Evolutionary conservation across 2,113 vertebrate genomes (phyloP).

Genomic region (Paradisaea rubra): DNA sequence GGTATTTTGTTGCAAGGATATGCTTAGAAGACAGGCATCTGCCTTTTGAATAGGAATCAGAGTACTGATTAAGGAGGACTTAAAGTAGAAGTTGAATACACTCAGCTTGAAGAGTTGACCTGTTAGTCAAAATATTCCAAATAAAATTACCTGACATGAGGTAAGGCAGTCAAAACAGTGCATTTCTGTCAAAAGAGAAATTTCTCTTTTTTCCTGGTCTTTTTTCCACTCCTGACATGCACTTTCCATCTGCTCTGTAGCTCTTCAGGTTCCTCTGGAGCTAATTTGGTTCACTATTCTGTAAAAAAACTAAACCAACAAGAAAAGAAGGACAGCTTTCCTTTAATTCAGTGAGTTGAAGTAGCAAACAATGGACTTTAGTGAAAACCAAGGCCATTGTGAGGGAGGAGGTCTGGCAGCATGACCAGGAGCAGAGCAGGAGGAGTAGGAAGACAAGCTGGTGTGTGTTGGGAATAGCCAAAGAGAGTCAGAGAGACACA

Average conservation of each 20-base stretch:
- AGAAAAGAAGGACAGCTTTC: not conserved
- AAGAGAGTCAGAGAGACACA: not conserved
- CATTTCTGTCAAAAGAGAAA: not conserved
- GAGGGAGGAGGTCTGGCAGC: not conserved
- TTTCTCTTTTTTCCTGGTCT: not conserved
- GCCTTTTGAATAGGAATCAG: not conserved
- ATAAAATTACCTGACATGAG: not conserved
- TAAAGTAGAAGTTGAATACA: not conserved
- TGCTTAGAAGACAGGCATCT: not conserved
- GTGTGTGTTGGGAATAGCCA: not conserved
- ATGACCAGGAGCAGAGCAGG: not conserved
- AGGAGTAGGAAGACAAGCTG: not conserved
- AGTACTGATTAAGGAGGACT: not conserved
- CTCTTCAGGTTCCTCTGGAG: not conserved
- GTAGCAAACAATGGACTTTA: not conserved
- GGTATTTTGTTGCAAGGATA: not conserved
- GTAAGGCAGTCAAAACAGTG: not conserved
- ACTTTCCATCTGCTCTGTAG: not conserved
- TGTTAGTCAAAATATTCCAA: not conserved
- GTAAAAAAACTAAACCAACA: not conserved
- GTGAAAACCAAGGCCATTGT: not conserved
- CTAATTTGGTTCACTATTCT: not conserved
- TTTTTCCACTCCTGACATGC: not conserved
- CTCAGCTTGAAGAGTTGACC: not conserved
- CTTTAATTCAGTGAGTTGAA: not conserved